phyloP scores from a whole-genome alignment of 2,113 vertebrate species.

The Otocyon megalotis region DNA sequence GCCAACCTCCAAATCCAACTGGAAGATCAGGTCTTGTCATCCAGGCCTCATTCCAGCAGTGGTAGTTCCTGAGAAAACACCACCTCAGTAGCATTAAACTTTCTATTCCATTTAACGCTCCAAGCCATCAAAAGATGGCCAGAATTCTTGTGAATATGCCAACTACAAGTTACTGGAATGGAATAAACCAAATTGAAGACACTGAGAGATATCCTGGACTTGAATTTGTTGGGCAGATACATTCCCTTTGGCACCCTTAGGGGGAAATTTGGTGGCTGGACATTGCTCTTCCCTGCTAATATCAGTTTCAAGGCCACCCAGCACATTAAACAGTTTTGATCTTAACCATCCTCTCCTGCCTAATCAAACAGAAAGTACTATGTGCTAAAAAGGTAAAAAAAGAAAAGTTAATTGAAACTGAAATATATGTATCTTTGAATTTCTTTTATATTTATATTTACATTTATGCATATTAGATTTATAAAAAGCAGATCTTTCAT shows the following conservation, averaged over 20 bases:
- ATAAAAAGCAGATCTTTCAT: slow-evolving; percentile 20
- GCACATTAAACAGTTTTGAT: background rate
- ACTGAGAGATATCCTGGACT: background rate
- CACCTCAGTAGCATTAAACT: slow-evolving; percentile 35
- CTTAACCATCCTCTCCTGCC: background rate
- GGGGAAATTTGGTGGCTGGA: background rate
- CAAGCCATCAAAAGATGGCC: background rate
- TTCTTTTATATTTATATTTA: background rate
- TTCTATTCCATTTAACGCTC: background rate
- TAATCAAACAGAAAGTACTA: background rate
- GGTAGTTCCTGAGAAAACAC: slow-evolving; percentile 94
- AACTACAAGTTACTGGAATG: background rate
- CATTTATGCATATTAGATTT: background rate
- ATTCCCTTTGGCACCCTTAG: rapidly evolving
- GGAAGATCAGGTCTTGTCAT: slow-evolving; percentile 97
- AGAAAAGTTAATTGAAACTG: background rate
- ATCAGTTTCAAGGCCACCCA: background rate
- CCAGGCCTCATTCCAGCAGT: slow-evolving; percentile 98
- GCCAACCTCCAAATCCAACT: slow-evolving; percentile 96
- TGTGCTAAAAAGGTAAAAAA: background rate
- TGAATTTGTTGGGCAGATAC: background rate
- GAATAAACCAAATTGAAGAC: background rate
- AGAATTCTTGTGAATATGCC: background rate
- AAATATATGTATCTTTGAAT: background rate
- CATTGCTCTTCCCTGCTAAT: background rate